Evolutionary conservation across 2,888 invertebrate genomes (phyloP), one percentile per base, ranked within the genome.

Genomic region (Limnephilus auricula): DNA sequence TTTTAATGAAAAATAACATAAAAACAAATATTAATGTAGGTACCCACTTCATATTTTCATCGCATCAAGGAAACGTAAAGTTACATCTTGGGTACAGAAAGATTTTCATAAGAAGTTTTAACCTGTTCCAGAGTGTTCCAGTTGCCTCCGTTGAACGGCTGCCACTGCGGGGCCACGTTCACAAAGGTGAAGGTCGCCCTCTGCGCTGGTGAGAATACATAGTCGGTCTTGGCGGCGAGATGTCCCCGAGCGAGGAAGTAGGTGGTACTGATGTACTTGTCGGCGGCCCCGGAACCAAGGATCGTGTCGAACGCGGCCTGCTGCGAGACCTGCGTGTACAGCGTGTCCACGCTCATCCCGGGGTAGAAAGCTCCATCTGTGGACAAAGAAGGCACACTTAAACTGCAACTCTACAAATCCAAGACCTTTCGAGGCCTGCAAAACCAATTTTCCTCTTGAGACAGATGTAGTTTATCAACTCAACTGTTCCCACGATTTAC

Each of bases 131-230:
- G 94, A 91, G 93, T 94, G 94, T 95, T 95, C 96, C 97, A 97
- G 94, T 96, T 96, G 30, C 96, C 96, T 91, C 94, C 96, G 93
- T 97, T 97, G 93, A 97, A 96, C 0, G 95, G 95, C 91, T 97
- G 96, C 97, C 97, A 97, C 93, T 97, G 97, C 0, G 97, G 97
- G 1, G 96, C 96, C 1, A 96, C 96, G 93, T 97, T 97, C 89
- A 97, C 94, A 93, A 96, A 97, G 94, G 96, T 97, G 94, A 97
- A 97, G 0, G 96, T 96, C 0, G 96, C 94, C 0, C 95, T 94
- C 93, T 97, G 97, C 80, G 96, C 96, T 13, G 96, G 94, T 0
- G 96, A 96, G 93, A 95, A 97, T n/a, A 97, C 94, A 93, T 96
- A 97, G 94, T 97, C 97, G 25, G 95, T 96, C 94, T 96, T 97